A percentile compares a stretch with the other conserved stretches of the same genome.
Evolutionary conservation across 2,113 vertebrate species (phyloP).

Genomic region (Tiliqua scincoides): DNA sequence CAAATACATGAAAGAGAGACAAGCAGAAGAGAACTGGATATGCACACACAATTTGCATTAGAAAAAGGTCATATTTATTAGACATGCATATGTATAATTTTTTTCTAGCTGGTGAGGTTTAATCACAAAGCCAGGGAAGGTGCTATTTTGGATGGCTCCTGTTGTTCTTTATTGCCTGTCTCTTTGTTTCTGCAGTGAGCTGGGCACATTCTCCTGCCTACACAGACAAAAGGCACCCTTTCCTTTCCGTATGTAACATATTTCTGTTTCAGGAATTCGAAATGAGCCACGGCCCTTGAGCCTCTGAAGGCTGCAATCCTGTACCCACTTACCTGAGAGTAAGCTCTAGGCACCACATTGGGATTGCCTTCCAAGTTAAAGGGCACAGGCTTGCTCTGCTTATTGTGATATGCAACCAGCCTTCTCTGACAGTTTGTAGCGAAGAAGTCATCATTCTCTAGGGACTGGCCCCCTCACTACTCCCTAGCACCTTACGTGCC

Average conservation of each 20-base stretch:
- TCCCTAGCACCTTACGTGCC: neutral
- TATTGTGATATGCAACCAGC: neutral
- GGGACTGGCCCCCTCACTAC: neutral
- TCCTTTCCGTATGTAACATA: conserved; percentile 33
- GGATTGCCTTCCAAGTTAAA: no score
- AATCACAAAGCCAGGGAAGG: conserved; percentile 41
- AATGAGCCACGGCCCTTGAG: conserved; percentile 39
- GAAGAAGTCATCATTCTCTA: conserved; percentile 10
- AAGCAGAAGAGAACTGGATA: conserved; percentile 36
- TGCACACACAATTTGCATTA: conserved; percentile 26
- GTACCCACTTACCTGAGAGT: no score
- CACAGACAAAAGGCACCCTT: conserved; percentile 21
- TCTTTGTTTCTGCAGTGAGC: conserved; percentile 63
- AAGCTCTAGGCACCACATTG: no score
- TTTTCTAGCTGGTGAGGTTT: conserved; percentile 37
- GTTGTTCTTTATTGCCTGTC: conserved; percentile 34
- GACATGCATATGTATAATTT: conserved; percentile 26
- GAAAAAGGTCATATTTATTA: conserved; percentile 34
- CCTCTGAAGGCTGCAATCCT: conserved; percentile 14
- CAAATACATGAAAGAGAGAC: conserved; percentile 23
- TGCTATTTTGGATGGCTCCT: conserved; percentile 25
- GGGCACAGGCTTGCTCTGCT: no score
- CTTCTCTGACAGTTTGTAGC: conserved; percentile 11
- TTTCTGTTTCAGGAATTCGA: conserved; percentile 35
- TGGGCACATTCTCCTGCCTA: neutral